phyloP scores from a whole-genome alignment of 2,797 vertebrate genomes.

The Syngnathus rostellatus region DNA sequence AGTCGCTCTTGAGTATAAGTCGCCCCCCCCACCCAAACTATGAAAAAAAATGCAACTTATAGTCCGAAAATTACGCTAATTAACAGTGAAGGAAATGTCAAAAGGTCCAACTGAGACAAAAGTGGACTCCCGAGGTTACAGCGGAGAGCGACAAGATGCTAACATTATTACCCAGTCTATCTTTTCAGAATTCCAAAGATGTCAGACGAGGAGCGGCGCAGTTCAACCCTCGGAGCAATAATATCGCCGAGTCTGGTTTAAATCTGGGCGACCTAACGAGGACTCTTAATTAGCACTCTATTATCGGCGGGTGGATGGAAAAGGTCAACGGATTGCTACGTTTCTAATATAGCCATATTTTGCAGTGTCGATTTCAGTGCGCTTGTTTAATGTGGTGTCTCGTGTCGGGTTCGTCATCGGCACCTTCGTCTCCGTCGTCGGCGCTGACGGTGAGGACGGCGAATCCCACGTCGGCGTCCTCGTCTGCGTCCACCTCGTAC shows the following conservation, averaged over 20 bases:
- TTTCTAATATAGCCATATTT: background rate
- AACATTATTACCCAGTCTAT: background rate
- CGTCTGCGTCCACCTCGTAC: constrained; percentile 78
- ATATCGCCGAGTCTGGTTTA: background rate
- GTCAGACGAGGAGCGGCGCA: background rate
- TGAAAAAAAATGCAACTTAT: too few species aligned
- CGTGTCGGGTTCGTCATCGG: background rate
- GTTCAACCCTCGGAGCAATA: background rate
- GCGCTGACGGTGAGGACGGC: constrained; percentile 78
- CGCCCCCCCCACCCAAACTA: too few species aligned
- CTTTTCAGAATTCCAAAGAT: background rate
- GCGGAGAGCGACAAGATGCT: background rate
- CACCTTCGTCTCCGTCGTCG: constrained; percentile 83
- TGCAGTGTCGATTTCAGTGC: background rate
- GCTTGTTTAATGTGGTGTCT: too few species aligned
- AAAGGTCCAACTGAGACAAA: too few species aligned
- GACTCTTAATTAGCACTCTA: constrained; percentile 10
- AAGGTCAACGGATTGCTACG: constrained; percentile 11
- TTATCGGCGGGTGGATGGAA: constrained; percentile 3
- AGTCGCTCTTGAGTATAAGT: too few species aligned
- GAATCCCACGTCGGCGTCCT: constrained; percentile 79
- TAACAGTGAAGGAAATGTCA: too few species aligned
- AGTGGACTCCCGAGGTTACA: background rate
- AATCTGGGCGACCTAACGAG: constrained; percentile 8
- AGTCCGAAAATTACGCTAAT: too few species aligned